Conservation (phyloP, 2,113 vertebrate genomes). For the Odocoileus virginianus region DNA sequence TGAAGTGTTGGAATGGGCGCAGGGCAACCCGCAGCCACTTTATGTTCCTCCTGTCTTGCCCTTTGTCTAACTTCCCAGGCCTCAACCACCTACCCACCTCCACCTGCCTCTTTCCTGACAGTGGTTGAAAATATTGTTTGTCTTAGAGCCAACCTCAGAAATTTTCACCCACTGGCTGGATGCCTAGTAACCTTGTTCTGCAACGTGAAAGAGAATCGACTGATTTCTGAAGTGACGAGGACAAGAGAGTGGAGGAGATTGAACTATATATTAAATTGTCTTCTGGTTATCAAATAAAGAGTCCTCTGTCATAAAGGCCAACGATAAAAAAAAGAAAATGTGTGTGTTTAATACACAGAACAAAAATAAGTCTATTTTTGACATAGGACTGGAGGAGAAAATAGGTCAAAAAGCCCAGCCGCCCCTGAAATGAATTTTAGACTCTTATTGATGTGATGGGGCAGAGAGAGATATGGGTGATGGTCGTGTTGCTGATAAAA, state of each 20-base stretch:
- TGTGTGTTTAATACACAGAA: constrained; percentile 39
- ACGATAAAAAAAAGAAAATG: constrained; percentile 49
- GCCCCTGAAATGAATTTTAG: constrained; percentile 60
- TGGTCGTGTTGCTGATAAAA: constrained; percentile 44
- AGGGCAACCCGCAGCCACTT: not conserved
- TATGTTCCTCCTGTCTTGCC: not conserved
- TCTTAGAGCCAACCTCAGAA: not conserved
- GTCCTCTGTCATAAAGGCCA: constrained; percentile 54
- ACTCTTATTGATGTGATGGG: constrained; percentile 26
- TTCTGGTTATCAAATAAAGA: constrained; percentile 56
- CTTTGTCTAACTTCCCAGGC: not conserved
- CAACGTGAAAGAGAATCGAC: not conserved
- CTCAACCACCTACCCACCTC: accelerated
- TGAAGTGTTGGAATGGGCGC: not conserved
- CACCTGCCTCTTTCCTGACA: not conserved
- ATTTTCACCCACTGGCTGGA: not conserved
- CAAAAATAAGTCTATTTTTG: constrained; percentile 54
- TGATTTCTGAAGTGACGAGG: not conserved
- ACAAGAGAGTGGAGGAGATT: not conserved
- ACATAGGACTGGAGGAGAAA: constrained; percentile 31
- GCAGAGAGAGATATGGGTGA: not conserved
- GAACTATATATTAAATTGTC: constrained; percentile 57
- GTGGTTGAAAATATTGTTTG: not conserved
- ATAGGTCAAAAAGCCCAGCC: constrained; percentile 58
- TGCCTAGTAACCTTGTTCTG: not conserved